Conservation (phyloP, 2,113 vertebrate genomes). For the Spheniscus mendiculus region DNA sequence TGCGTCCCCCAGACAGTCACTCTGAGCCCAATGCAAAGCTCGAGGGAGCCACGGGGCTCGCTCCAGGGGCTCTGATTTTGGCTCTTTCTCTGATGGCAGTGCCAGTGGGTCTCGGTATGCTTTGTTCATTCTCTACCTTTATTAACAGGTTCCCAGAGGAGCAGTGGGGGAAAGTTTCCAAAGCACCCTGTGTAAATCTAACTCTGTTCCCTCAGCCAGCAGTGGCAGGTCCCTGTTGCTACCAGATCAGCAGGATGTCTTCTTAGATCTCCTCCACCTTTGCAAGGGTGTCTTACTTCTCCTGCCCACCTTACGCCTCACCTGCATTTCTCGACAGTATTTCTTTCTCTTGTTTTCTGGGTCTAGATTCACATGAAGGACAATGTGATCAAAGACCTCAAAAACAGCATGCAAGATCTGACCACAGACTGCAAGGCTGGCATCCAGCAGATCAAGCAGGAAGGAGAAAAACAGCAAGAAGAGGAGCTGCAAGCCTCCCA, state of each 20-base stretch:
- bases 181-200: background rate
- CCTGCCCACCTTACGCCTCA: background rate
- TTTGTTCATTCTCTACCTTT: background rate
- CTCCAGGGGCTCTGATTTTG: background rate
- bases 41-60: rapidly evolving
- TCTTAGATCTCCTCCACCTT: background rate
- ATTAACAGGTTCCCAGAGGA: background rate
- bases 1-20: background rate
- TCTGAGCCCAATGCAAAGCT: background rate
- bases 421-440: conserved; percentile 48
- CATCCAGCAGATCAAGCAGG: conserved; percentile 50
- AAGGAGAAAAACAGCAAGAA: conserved; percentile 69
- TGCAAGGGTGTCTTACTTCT: background rate
- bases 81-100: background rate
- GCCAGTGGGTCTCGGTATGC: background rate
- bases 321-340: background rate
- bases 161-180: background rate
- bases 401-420: conserved; percentile 69
- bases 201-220: background rate
- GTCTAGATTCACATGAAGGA: conserved; percentile 78
- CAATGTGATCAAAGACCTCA: conserved; percentile 68
- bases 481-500: conserved; percentile 58
- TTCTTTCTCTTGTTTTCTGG: background rate
- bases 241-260: background rate
- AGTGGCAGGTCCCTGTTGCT: background rate